Conservation (phyloP, 2,797 vertebrate genomes). For the Gymnodraco acuticeps region DNA sequence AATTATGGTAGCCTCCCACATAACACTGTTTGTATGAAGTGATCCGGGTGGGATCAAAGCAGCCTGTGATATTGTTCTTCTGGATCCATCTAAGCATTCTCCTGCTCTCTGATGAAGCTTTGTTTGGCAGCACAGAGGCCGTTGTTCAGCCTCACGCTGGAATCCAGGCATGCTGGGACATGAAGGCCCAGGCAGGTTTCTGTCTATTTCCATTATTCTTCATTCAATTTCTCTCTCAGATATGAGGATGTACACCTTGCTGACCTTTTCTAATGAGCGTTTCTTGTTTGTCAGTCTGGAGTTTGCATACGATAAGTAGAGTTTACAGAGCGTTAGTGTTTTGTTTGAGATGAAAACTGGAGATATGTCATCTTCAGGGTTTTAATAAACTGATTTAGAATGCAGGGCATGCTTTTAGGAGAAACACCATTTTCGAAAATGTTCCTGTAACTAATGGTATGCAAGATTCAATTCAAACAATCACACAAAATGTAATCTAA, state of each 20-base stretch:
- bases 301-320: neutral
- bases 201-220: neutral
- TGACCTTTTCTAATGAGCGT: neutral
- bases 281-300: slow-evolving; percentile 13
- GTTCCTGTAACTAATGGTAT: neutral
- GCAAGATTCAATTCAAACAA: neutral
- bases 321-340: neutral
- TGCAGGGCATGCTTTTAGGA: neutral
- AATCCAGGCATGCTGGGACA: slow-evolving; percentile 74
- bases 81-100: slow-evolving; percentile 38
- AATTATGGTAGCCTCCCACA: neutral
- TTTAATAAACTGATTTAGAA: neutral
- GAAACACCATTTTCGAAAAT: neutral
- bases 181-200: slow-evolving; percentile 37
- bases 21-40: slow-evolving; percentile 12
- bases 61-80: slow-evolving; percentile 35
- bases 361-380: neutral
- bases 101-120: slow-evolving; percentile 59
- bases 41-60: slow-evolving; percentile 2
- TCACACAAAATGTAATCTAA: neutral
- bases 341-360: neutral
- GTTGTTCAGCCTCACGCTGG: slow-evolving; percentile 58
- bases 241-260: neutral
- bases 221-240: slow-evolving; percentile 1
- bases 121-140: slow-evolving; percentile 68